These are phyloP conservation scores for Abscondita cerata DNA, from an alignment of 2,888 invertebrate genomes.

Conservation along the genomic window DNA sequence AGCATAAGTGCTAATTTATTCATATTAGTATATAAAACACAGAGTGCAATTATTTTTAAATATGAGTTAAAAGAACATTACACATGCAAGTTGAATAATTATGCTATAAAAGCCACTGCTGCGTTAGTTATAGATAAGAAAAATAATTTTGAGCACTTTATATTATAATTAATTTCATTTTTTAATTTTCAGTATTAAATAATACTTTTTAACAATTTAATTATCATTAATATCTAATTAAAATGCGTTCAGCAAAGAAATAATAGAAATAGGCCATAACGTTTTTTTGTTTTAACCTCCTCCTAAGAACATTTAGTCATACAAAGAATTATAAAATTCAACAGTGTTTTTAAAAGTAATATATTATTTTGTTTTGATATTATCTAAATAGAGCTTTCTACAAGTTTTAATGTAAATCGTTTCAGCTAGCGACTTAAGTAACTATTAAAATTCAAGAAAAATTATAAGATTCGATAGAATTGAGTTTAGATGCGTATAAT, in stretches of 20 bases:
- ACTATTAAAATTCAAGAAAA: too few species aligned
- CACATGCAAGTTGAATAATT: constrained; percentile 26
- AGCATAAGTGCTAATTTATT: constrained; percentile 20
- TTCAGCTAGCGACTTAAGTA: too few species aligned
- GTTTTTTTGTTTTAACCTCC: too few species aligned
- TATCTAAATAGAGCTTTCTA: too few species aligned
- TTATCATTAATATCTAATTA: constrained; percentile 6
- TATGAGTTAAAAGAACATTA: constrained; percentile 22
- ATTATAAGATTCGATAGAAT: too few species aligned
- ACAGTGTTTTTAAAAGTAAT: too few species aligned
- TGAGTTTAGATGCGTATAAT: too few species aligned
- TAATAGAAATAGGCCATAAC: too few species aligned
- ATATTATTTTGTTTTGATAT: too few species aligned
- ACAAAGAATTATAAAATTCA: too few species aligned
- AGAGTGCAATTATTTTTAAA: constrained; percentile 21
- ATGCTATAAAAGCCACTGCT: constrained; percentile 15
- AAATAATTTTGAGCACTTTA: constrained; percentile 17
- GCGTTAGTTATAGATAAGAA: constrained; percentile 19
- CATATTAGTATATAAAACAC: constrained; percentile 16
- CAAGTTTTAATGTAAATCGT: too few species aligned
- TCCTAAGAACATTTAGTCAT: too few species aligned
- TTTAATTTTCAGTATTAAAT: constrained; percentile 7
- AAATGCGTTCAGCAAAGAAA: neutral
- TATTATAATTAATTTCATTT: constrained; percentile 11
- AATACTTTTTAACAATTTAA: constrained; percentile 3